Conservation (phyloP, 2,797 vertebrate species). For the Melanotaenia parkinsoni region DNA sequence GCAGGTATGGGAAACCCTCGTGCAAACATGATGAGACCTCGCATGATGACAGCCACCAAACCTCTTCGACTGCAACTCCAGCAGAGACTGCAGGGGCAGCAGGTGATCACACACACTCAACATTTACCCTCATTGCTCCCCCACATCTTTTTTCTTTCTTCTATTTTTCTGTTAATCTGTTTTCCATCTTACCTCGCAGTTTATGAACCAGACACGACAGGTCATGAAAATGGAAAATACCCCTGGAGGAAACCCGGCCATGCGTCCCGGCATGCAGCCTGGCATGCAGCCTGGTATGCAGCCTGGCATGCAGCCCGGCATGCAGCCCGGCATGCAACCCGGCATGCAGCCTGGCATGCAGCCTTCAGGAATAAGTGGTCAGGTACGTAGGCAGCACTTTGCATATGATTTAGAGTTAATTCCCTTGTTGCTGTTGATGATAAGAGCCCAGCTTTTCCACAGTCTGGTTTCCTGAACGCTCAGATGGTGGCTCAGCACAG, state of each 20-base stretch:
- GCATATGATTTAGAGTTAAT: not conserved
- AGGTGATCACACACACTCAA: conserved; percentile 56
- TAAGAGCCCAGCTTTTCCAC: conserved; percentile 20
- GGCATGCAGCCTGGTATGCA: conserved; percentile 88
- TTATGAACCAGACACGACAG: conserved; percentile 95
- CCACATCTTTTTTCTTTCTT: too few relatives aligned
- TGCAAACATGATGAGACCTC: conserved; percentile 87
- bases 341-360: conserved; percentile 55
- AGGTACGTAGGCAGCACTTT: conserved; percentile 65
- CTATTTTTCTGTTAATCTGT: not conserved
- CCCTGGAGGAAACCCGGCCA: conserved; percentile 80
- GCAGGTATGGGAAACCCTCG: conserved; percentile 89
- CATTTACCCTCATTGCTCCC: too few relatives aligned
- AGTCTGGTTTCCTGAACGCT: conserved; percentile 93
- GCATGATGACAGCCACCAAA: conserved; percentile 89
- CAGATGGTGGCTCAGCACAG: conserved; percentile 97
- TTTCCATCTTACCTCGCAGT: conserved; percentile 76
- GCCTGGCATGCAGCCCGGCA: conserved; percentile 44
- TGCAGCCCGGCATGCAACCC: conserved; percentile 87
- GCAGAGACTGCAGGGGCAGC: conserved; percentile 95
- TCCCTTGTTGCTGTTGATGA: not conserved
- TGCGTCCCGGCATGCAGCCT: conserved; percentile 79
- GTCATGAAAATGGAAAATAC: conserved; percentile 90
- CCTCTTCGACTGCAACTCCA: conserved; percentile 96
- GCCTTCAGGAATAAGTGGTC: conserved; percentile 80